phyloP scores from a whole-genome alignment of 1,140 invertebrate genomes.

The Lordiphosa stackelbergi region DNA sequence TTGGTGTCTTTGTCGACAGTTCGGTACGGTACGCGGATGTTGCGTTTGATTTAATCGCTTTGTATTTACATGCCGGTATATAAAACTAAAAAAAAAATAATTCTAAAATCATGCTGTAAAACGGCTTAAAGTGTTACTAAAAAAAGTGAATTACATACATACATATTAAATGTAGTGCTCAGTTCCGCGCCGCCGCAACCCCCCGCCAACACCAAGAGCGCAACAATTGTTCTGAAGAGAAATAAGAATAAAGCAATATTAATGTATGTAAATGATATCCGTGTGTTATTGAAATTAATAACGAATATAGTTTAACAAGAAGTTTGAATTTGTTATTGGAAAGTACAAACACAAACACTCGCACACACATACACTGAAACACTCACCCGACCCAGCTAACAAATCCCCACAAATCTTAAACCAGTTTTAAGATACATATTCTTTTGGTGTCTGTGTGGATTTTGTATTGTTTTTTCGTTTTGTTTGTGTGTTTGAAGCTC shows the following conservation, averaged over 20 bases:
- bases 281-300: constrained; percentile 27
- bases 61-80: too few relatives aligned
- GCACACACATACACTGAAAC: constrained; percentile 26
- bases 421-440: constrained; percentile 75
- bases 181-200: neutral
- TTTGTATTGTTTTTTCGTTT: constrained; percentile 57
- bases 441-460: constrained; percentile 51
- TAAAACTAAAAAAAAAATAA: too few relatives aligned
- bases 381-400: constrained; percentile 55
- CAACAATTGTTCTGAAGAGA: constrained; percentile 38
- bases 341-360: constrained; percentile 35
- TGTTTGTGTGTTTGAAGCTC: constrained; percentile 39
- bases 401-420: constrained; percentile 74
- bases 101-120: too few relatives aligned
- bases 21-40: too few relatives aligned
- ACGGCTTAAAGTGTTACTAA: too few relatives aligned
- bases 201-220: constrained; percentile 22
- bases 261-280: constrained; percentile 33
- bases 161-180: too few relatives aligned
- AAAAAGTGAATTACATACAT: too few relatives aligned
- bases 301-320: constrained; percentile 35
- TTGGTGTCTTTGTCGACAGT: too few relatives aligned
- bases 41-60: too few relatives aligned
- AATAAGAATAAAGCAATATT: constrained; percentile 10
- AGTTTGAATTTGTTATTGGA: constrained; percentile 49